These are phyloP conservation scores for Amphipyra berbera DNA, from an alignment of 2,888 invertebrate species.

Conservation along the genomic window DNA sequence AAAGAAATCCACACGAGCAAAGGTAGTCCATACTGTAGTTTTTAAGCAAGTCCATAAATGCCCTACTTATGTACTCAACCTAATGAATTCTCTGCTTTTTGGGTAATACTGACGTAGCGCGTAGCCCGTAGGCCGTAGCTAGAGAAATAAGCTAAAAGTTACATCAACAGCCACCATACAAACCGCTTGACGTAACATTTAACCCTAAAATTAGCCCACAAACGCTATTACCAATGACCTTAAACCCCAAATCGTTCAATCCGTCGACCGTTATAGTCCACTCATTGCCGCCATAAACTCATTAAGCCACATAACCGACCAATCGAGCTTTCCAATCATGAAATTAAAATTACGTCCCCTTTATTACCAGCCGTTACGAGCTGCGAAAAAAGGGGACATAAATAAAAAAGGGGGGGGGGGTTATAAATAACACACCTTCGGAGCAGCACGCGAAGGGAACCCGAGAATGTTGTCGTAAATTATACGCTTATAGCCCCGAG, in stretches of 20 bases:
- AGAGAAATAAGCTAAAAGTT: conserved; percentile 4
- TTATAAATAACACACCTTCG: conserved; percentile 89
- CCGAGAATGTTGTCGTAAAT: conserved; percentile 83
- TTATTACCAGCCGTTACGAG: conserved; percentile 88
- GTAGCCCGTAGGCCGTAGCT: too few relatives aligned
- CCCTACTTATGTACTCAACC: too few relatives aligned
- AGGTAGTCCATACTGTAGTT: too few relatives aligned
- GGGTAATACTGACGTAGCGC: too few relatives aligned
- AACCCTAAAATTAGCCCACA: conserved; percentile 51
- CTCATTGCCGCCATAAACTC: conserved; percentile 86
- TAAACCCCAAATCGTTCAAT: conserved; percentile 70
- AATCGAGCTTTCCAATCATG: conserved; percentile 90
- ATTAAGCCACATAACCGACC: conserved; percentile 88
- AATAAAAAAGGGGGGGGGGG: conserved; percentile 86
- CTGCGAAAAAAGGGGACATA: conserved; percentile 90
- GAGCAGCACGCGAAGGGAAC: conserved; percentile 82
- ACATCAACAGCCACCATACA: conserved; percentile 14
- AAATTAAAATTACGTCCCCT: conserved; percentile 89
- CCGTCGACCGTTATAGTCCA: conserved; percentile 81
- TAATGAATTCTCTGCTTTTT: too few relatives aligned
- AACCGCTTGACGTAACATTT: conserved; percentile 43
- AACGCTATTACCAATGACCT: conserved; percentile 62
- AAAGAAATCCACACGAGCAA: too few relatives aligned
- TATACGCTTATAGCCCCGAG: conserved; percentile 81
- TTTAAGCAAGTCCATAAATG: too few relatives aligned